phyloP scores from a whole-genome alignment of 2,888 invertebrate species.

The Peribatodes rhomboidaria region DNA sequence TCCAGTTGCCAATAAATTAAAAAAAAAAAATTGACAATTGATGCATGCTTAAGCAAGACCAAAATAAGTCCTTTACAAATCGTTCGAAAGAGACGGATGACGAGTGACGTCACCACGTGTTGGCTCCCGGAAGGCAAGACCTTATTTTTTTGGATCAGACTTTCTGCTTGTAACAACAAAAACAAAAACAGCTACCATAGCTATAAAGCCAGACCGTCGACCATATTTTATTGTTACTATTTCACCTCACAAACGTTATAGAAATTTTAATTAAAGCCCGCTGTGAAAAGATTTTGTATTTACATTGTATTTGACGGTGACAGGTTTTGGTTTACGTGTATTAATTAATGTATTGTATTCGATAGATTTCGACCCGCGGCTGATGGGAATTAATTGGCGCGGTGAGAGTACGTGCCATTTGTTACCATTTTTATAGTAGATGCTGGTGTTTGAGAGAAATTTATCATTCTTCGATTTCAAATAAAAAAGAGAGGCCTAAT shows the following conservation, averaged over 20 bases:
- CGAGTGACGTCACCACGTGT: too few relatives aligned
- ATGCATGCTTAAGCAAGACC: too few relatives aligned
- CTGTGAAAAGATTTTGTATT: slow-evolving; percentile 37
- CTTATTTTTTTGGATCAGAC: too few relatives aligned
- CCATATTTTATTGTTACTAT: slow-evolving; percentile 12
- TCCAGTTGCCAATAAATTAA: too few relatives aligned
- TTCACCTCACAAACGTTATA: slow-evolving; percentile 9
- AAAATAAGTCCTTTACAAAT: too few relatives aligned
- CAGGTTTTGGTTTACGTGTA: slow-evolving; percentile 48
- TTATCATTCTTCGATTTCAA: too few relatives aligned
- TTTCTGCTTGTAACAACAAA: background rate
- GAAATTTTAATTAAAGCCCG: slow-evolving; percentile 29
- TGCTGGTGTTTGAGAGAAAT: background rate
- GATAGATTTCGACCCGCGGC: slow-evolving; percentile 41
- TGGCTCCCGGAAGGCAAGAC: background rate
- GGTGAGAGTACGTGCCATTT: slow-evolving; percentile 2
- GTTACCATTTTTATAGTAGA: background rate
- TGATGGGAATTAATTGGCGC: slow-evolving; percentile 39
- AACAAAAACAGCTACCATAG: background rate
- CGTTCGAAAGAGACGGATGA: too few relatives aligned
- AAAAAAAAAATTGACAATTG: too few relatives aligned
- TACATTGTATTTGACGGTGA: slow-evolving; percentile 48
- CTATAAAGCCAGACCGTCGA: background rate
- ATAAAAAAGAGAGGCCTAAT: too few relatives aligned
- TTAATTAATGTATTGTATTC: slow-evolving; percentile 54